Evolutionary conservation across 2,888 invertebrate species (phyloP).

Genomic region (Phorcus lineatus): DNA sequence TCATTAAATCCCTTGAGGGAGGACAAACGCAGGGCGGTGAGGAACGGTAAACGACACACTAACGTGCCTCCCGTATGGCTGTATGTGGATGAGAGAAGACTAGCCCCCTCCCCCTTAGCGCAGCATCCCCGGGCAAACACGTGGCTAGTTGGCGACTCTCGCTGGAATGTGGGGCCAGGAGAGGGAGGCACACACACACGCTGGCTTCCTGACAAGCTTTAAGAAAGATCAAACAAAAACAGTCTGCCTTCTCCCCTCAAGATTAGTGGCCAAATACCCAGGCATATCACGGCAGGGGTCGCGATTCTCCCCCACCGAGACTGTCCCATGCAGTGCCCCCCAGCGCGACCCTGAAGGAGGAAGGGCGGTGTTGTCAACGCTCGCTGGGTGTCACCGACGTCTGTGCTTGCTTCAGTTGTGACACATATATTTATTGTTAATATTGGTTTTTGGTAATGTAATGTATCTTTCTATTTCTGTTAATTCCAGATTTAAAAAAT

Average conservation of each 20-base stretch:
- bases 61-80: constrained; percentile 1
- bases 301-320: neutral
- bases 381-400: too few relatives aligned
- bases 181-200: constrained; percentile 2
- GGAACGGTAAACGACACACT: neutral
- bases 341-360: neutral
- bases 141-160: constrained; percentile 1
- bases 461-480: too few relatives aligned
- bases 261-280: constrained; percentile 21
- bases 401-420: too few relatives aligned
- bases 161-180: neutral
- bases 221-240: constrained; percentile 24
- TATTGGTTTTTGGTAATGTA: too few relatives aligned
- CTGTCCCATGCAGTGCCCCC: neutral
- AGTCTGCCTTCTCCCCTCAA: constrained; percentile 18
- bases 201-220: constrained; percentile 23
- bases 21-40: neutral
- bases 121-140: constrained; percentile 11
- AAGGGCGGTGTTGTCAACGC: too few relatives aligned
- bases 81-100: neutral
- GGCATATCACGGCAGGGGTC: constrained; percentile 12
- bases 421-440: too few relatives aligned
- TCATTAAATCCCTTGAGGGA: neutral
- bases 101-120: neutral
- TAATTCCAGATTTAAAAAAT: too few relatives aligned